Base-by-base conservation (phyloP, 1,140 invertebrate species). In the Danaus melanippus region DNA sequence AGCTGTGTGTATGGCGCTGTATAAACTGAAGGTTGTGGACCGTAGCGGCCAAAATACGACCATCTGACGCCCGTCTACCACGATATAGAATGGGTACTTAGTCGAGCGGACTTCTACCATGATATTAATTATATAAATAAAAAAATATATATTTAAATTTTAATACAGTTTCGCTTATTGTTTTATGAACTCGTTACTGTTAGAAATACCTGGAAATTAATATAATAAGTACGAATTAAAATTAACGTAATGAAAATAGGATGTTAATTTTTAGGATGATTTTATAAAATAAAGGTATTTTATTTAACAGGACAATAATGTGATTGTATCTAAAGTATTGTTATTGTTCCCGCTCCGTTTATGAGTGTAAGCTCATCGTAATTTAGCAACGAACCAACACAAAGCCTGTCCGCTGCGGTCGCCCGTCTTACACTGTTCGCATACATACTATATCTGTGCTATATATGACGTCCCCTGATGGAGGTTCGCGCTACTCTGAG, bases 371-470 rank as follows among this genome's bases (percentile, higher is more conserved):
- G 9, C 8, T 0, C 4, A 9, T 42, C 42, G 45, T 70, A 63
- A 71, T 75, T 73, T 71, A 69, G 66, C 70, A 73, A 74, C 72
- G 70, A 79, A 74, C 71, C 60, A 62, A 68, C 72, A 84, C 81
- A 84, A 84, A 84, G 79, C 72, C 80, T 80, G 80, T 72, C 77
- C 78, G 76, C 67, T 84, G 81, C 76, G 81, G 81, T 82, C 77
- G 71, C 71, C 67, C 78, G 76, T 81, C 79, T 80, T 77, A 79
- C 76, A 32, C 21, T 32, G 21, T 7, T 32, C 21, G 21, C 21
- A 66, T 64, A 66, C 63, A 58, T 64, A 65, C 47, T 58, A 50
- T 50, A 53, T 56, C n/a, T 58, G 42, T 45, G 43, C 44, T 53
- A 58, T 59, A 53, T 54, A 58, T 32, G 21, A 32, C 21, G 21